Percentiles rank a stretch among this genome's conserved stretches.
phyloP scores from a whole-genome alignment of 2,888 invertebrate species.

The Synanthedon tipuliformis region DNA sequence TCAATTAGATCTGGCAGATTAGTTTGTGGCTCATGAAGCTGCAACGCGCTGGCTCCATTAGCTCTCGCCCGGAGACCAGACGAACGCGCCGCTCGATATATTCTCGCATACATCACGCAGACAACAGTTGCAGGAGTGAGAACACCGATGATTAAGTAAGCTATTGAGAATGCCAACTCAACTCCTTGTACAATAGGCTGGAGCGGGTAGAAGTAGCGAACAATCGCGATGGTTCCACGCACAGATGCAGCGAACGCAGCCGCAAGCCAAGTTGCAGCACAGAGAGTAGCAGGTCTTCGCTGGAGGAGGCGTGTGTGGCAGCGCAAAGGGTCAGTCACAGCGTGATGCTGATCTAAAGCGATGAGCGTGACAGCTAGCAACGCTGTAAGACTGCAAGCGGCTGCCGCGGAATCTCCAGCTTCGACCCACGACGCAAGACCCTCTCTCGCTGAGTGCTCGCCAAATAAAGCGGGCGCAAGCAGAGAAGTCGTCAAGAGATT shows the following conservation, averaged over 20 bases:
- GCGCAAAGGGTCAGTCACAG: slow-evolving; percentile 63
- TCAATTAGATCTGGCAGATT: slow-evolving; percentile 51
- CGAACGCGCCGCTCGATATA: slow-evolving; percentile 80
- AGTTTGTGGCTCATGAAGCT: slow-evolving; percentile 58
- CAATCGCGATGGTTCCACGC: slow-evolving; percentile 41
- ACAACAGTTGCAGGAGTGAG: slow-evolving; percentile 71
- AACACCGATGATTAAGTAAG: slow-evolving; percentile 48
- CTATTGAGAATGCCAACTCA: slow-evolving; percentile 44
- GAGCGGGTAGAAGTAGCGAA: slow-evolving; percentile 37
- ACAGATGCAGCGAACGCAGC: slow-evolving; percentile 45
- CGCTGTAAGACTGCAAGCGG: slow-evolving; percentile 47
- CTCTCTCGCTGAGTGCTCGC: slow-evolving; percentile 74
- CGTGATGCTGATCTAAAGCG: slow-evolving; percentile 67
- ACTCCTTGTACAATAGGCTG: slow-evolving; percentile 37
- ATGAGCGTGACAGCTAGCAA: slow-evolving; percentile 53
- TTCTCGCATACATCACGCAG: slow-evolving; percentile 79
- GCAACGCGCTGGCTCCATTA: slow-evolving; percentile 60
- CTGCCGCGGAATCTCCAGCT: slow-evolving; percentile 63
- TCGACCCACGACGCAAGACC: slow-evolving; percentile 69
- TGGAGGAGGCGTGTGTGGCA: slow-evolving; percentile 62
- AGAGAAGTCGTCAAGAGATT: slow-evolving; percentile 60
- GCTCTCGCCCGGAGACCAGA: slow-evolving; percentile 69
- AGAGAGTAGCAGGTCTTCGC: slow-evolving; percentile 52
- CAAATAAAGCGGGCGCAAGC: slow-evolving; percentile 61
- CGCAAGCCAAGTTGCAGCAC: slow-evolving; percentile 68